Evolutionary conservation across 2,888 invertebrate genomes (phyloP), one percentile per base, ranked within the genome.

Genomic region (Chloromyia formosa): DNA sequence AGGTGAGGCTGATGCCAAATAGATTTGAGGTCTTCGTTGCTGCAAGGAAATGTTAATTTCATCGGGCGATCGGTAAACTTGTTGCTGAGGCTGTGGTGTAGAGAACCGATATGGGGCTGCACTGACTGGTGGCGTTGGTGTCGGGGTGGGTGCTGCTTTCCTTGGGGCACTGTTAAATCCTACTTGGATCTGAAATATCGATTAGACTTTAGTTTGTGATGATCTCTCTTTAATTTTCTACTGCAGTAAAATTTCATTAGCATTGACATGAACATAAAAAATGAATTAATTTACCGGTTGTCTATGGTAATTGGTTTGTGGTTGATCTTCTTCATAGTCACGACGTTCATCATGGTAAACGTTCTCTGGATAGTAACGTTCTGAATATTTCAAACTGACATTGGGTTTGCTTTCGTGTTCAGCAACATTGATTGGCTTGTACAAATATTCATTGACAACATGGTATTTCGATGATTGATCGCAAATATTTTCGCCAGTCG

Each of bases 361-460:
- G 82, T 90, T 91, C 76, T 93, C 90, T 0, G 94, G 94, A 86
- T 93, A 94, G 83, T 92, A 94, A 79, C 94, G 88, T 82, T 94
- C 94, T 73, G 94, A 93, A 86, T 94, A 94, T 82, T 91, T 89
- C 69, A 91, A 86, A 9, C 93, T 92, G 2, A 93, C 90, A 82
- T 94, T 94, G 35, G 94, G 94, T 79, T 92, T 93, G 79, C 88
- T 88, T 82, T 93, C 91, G 69, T 91, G 92, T 83, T 95, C 94
- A 81, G 94, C 93, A 77, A 92, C 89, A 83, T 95, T 94, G 81
- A 95, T 87, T 1, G 95, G 94, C 81, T 94, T 92, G 88, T 96
- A 96, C 23, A 96, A 87, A 84, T 94, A 96, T 78, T 96, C 96
- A 84, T 96, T 96, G 79, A 96, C 95, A 83, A 96, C 94, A 84